phyloP scores from a whole-genome alignment of 2,888 invertebrate genomes.

The Oxyteleia sp. region DNA sequence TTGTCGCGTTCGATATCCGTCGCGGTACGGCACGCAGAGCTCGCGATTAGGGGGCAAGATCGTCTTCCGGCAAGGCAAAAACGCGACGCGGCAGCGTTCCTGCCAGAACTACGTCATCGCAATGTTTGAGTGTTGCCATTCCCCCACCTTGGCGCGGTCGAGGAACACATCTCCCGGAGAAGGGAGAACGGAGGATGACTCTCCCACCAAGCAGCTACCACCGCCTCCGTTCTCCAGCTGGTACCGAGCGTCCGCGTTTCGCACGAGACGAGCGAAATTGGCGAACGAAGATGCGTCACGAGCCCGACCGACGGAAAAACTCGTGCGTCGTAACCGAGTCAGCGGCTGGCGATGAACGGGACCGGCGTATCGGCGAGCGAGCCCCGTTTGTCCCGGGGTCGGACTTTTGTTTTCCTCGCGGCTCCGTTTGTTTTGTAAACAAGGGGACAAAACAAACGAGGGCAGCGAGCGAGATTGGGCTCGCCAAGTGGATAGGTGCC shows the following conservation, averaged over 20 bases:
- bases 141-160: conserved; percentile 80
- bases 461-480: neutral
- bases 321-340: too few species aligned
- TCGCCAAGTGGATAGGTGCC: too few species aligned
- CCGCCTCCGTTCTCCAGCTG: conserved; percentile 57
- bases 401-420: too few species aligned
- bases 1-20: conserved; percentile 37
- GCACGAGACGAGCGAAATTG: conserved; percentile 8
- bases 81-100: conserved; percentile 84
- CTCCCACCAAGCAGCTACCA: conserved; percentile 61
- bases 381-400: too few species aligned
- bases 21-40: conserved; percentile 60
- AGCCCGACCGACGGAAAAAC: conserved; percentile 5
- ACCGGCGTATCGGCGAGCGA: too few species aligned
- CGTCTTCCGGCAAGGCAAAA: conserved; percentile 81
- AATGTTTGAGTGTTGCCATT: conserved; percentile 85
- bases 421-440: conserved; percentile 12
- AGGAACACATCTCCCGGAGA: conserved; percentile 51
- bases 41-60: conserved; percentile 72
- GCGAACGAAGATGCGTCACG: conserved; percentile 35
- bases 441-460: conserved; percentile 8
- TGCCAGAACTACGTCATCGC: conserved; percentile 86
- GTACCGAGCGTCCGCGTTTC: conserved; percentile 43
- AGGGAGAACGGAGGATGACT: conserved; percentile 54
- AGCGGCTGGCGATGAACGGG: too few species aligned